Evolutionary conservation across 2,113 vertebrate genomes (phyloP).

Genomic region (Tetrax tetrax): DNA sequence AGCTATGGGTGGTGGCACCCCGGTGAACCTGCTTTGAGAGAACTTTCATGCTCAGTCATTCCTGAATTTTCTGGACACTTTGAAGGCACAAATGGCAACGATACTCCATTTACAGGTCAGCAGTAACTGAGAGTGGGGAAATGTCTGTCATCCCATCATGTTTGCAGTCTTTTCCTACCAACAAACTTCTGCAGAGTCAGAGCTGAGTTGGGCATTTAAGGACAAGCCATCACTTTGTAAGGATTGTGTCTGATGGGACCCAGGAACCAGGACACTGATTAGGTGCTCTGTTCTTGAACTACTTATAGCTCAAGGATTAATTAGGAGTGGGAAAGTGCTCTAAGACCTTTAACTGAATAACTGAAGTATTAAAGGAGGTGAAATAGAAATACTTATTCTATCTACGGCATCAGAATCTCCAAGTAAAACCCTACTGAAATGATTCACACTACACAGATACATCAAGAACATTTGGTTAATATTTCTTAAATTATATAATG

Average conservation of each 20-base stretch:
- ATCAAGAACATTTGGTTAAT: neutral
- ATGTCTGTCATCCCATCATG: neutral
- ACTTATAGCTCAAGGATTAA: slow-evolving; percentile 2
- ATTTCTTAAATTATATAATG: neutral
- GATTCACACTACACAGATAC: neutral
- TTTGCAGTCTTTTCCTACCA: neutral
- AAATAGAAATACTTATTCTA: slow-evolving; percentile 1
- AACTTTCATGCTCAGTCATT: neutral
- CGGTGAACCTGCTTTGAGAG: neutral
- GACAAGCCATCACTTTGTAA: neutral
- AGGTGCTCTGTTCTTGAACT: slow-evolving; percentile 41
- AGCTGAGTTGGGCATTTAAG: neutral
- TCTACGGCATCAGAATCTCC: neutral
- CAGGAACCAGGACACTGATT: slow-evolving; percentile 18
- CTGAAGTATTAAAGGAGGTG: neutral
- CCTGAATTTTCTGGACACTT: neutral
- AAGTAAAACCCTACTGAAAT: neutral
- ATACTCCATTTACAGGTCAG: neutral
- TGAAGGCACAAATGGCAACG: neutral
- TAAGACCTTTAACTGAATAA: slow-evolving; percentile 36
- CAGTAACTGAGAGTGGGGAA: neutral
- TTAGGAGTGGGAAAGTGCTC: slow-evolving; percentile 22
- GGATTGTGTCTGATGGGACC: neutral
- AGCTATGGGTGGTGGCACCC: neutral
- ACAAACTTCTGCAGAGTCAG: neutral